Base-by-base conservation (phyloP, 2,797 vertebrate genomes). In the Pseudochaenichthys georgianus region DNA sequence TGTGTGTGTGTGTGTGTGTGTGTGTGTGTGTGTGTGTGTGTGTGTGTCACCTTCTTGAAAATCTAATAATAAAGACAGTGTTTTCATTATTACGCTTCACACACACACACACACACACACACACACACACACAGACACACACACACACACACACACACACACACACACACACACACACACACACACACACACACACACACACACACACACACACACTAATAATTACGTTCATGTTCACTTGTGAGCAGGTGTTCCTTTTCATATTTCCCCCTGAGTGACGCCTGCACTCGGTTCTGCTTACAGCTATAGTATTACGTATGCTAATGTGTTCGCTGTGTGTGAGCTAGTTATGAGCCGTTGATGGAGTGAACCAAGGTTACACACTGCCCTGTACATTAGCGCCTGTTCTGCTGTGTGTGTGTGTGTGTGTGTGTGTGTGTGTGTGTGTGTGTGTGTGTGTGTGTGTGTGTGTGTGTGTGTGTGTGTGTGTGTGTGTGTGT, bases 271-370 rank as follows among this genome's bases (percentile, higher is more conserved):
- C 51, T 5, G 51, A 70, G 75, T 78, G 74, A 76, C 6, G 57
- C 59, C 31, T 3, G 53, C 0, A 16, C 65, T 7, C 21, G 7
- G 15, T 31, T 48, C 46, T 74, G 74, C 80, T 80, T 3, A 53
- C 70, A 72, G 83, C 70, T 69, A 9, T 57, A 59, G 76, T 13
- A 70, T 21, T 21, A 21, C 50, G 47, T 31, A 83, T 83, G 81
- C 74, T 80, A 67, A 78, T 83, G 64, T 17, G 52, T 10, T 50
- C 2, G 8, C 34, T 17, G 69, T 28, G 0, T 31, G 43, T 45
- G 0, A 45, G 53, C 63, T 54, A 1, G 64, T 78, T 66, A 43
- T 12, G 45, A 68, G 66, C 47, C 15, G 62, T 1, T 78, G 75
- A 64, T 62, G 64, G 58, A 64, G 28, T 3, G 47, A 53, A 16